Evolutionary conservation across 2,113 vertebrate species (phyloP), one percentile per base, ranked within the genome.

Genomic region (Gymnogyps californianus): DNA sequence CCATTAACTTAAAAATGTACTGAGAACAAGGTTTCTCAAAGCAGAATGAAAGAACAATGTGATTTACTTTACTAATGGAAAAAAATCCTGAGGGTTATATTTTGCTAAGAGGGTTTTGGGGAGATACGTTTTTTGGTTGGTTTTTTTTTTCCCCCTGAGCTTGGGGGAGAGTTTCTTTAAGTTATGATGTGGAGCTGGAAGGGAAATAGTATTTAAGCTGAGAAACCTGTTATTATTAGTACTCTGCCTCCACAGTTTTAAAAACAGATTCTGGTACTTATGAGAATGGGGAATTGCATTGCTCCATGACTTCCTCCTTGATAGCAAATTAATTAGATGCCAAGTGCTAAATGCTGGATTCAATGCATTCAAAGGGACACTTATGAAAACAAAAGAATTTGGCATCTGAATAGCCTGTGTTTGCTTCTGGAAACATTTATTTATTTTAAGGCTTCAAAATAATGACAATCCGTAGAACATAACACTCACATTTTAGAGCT

Each of bases 311-410:
- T 97, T 95, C 31, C 74, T 46, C 46, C 54, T 18, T 93, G 82
- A 85, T 94, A 98, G 95, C 84, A 95, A 96, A 95, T 93, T 95
- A 98, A 98, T 94, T 96, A 96, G 77, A 93, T 93, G 94, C 47
- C 77, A 98, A 97, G 83, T 94, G 47, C 70, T 94, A 96, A 97
- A 92, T 85, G 65, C 62, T 79, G 40, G 10, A 89, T 83, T 92
- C 81, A 95, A 67, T 40, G 20, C n/a, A 85, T 90, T 97, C 66
- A 88, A 89, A 91, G n/a, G 36, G 51, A 70, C 62, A 87, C 34
- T 93, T 65, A 75, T 3, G 52, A 55, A 89, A 96, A 96, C 40
- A 96, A 96, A 97, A 64, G 34, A 93, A 55, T 91, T 96, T 93
- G 67, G 74, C 65, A 96, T 70, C 52, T 88, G 76, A 93, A 90